phyloP scores from a whole-genome alignment of 1,140 invertebrate genomes.

The Yoshiicerus persimilis region DNA sequence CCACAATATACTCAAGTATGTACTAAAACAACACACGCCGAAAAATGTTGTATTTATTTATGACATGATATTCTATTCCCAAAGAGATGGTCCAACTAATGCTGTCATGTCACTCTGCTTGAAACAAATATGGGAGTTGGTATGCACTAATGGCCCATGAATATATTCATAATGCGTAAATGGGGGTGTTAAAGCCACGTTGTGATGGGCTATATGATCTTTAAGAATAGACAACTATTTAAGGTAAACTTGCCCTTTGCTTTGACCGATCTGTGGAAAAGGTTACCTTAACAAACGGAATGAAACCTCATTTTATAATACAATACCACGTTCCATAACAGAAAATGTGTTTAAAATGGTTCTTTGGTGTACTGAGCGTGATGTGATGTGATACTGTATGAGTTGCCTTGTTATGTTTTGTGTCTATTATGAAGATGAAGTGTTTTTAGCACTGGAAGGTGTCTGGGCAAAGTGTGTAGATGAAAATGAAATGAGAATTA shows the following conservation, averaged over 20 bases:
- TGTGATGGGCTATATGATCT: background rate
- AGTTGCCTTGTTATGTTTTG: background rate
- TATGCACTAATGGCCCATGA: conserved; percentile 18
- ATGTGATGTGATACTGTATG: background rate
- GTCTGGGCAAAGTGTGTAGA: conserved; percentile 5
- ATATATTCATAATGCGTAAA: conserved; percentile 19
- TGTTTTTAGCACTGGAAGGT: background rate
- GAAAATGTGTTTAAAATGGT: no score
- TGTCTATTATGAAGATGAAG: conserved; percentile 9
- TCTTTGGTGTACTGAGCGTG: no score
- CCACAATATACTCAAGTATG: background rate
- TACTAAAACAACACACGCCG: background rate
- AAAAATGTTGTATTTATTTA: background rate
- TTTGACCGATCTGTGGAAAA: background rate
- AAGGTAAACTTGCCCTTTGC: background rate
- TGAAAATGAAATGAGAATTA: conserved; percentile 23
- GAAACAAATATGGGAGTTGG: conserved; percentile 23
- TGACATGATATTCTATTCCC: background rate
- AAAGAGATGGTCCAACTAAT: background rate
- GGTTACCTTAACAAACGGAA: background rate
- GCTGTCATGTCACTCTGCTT: background rate
- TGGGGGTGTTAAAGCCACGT: conserved; percentile 2
- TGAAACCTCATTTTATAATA: no score
- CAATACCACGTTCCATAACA: no score
- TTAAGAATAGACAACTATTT: background rate